Evolutionary conservation across 2,113 vertebrate genomes (phyloP), one percentile per base, ranked within the genome.

Genomic region (Burhinus bistriatus): DNA sequence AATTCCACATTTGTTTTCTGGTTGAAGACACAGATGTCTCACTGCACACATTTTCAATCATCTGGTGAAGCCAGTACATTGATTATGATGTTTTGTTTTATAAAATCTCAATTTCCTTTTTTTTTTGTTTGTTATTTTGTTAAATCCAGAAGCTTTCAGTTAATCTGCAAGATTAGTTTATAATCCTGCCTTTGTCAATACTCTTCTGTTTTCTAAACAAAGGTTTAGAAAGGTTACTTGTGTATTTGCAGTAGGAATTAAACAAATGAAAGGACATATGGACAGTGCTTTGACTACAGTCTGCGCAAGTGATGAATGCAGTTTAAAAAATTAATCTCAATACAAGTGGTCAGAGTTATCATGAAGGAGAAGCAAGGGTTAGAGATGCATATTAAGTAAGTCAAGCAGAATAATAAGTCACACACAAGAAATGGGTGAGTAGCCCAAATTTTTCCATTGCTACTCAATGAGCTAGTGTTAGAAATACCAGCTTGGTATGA

Each of bases 101-200:
- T 16, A 85, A 80, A 11, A 78, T 64, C n/a, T 66, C 51, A 27
- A 34, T 27, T 83, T 47, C 7, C 3, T 1, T 62, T 36, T 25
- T 47, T 32, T 11, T 25, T 15, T 49, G 17, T 61, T 22, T 6
- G 13, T 45, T 72, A 27, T 92, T 76, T 88, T 45, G 29, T 34
- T 93, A 90, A 96, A 90, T 61, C 20, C 58, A 93, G 73, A 34
- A 82, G 70, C 76, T 75, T 80, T 69, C 42, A 32, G 44, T 59
- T 90, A 49, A 80, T 90, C 75, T 81, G 27, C 11, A 78, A 65
- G 75, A 93, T 90, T 64, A 92, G 68, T 95, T 96, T 87, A 38
- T 84, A 89, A 93, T 91, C 75, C 54, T 66, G 15, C n/a, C 71
- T 55, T 49, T 85, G n/a, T 38, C 76, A 65, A 64, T 85, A 80